Evolutionary conservation across 2,888 invertebrate genomes (phyloP).

Genomic region (Apamea anceps): DNA sequence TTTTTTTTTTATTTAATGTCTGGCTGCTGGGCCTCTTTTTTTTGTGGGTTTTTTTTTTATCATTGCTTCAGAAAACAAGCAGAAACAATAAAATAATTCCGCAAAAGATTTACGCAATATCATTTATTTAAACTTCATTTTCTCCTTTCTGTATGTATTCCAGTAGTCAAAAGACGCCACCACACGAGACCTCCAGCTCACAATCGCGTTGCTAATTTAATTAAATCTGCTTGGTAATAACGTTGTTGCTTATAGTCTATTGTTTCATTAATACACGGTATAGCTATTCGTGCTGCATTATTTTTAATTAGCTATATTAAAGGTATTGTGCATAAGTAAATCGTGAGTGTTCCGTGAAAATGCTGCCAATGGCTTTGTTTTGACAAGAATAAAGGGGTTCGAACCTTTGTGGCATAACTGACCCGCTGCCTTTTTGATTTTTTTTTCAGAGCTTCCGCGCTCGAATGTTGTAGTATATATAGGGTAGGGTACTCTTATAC

Average conservation of each 20-base stretch:
- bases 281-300: slow-evolving; percentile 13
- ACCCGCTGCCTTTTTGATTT: too few relatives aligned
- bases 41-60: background rate
- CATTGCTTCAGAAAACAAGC: background rate
- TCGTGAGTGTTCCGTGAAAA: background rate
- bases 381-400: background rate
- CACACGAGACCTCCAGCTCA: slow-evolving; percentile 33
- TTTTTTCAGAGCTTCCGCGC: too few relatives aligned
- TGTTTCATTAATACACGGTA: slow-evolving; percentile 13
- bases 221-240: slow-evolving; percentile 43
- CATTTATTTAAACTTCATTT: background rate
- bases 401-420: too few relatives aligned
- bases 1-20: too few relatives aligned
- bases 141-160: background rate
- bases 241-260: slow-evolving; percentile 28
- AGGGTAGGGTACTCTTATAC: too few relatives aligned
- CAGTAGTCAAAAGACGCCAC: slow-evolving; percentile 24
- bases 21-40: too few relatives aligned
- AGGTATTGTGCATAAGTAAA: background rate
- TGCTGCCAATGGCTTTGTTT: background rate
- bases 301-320: slow-evolving; percentile 7
- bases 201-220: slow-evolving; percentile 49
- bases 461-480: too few relatives aligned
- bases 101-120: background rate
- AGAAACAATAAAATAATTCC: background rate